These are phyloP conservation scores for Centropus unirufus DNA, from an alignment of 2,113 vertebrate genomes.

Conservation along the genomic window DNA sequence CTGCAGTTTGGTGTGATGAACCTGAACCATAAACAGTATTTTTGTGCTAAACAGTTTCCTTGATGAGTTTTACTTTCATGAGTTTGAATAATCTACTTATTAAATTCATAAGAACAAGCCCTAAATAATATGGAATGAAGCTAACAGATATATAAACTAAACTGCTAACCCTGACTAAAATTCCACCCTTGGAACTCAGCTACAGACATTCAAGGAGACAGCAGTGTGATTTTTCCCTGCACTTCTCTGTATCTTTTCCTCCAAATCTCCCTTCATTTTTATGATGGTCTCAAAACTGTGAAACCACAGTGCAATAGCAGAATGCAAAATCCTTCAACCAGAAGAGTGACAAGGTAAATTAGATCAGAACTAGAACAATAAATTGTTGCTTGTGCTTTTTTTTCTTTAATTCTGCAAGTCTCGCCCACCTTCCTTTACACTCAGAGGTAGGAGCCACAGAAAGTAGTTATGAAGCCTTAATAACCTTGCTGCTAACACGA, in stretches of 20 bases:
- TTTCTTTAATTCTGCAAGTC: background rate
- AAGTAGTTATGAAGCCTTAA: background rate
- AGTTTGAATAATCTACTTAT: background rate
- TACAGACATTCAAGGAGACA: background rate
- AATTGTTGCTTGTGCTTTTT: background rate
- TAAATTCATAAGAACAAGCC: background rate
- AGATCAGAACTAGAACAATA: background rate
- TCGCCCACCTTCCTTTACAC: conserved; percentile 12
- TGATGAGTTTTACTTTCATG: background rate
- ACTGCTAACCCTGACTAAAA: background rate
- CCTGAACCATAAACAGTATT: background rate
- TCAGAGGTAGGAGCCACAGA: no score
- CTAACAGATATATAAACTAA: background rate
- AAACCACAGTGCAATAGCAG: background rate
- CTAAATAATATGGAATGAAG: background rate
- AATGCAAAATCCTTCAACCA: background rate
- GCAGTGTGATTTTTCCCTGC: background rate
- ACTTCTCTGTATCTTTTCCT: background rate
- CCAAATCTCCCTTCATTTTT: background rate
- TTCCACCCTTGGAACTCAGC: background rate
- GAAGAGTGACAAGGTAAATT: background rate
- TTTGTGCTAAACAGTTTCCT: background rate
- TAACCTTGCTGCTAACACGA: background rate
- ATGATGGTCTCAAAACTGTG: background rate
- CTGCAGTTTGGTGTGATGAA: background rate